Percentiles rank a stretch among this genome's conserved stretches.
Conservation (phyloP, 2,888 invertebrate species). For the Tethea ocularis region DNA sequence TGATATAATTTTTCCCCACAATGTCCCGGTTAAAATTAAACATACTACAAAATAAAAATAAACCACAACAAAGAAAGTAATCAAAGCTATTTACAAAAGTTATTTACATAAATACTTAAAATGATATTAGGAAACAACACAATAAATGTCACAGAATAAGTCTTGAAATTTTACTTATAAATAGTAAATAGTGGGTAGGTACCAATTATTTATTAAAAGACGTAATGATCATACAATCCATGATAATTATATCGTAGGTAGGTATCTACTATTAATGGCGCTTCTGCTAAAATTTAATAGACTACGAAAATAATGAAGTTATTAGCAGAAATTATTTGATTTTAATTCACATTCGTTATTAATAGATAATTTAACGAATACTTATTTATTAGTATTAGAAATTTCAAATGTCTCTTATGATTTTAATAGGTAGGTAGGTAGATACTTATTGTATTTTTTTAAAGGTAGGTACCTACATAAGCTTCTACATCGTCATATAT, state of each 20-base stretch:
- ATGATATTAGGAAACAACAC: conserved; percentile 24
- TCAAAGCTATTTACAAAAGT: conserved; percentile 33
- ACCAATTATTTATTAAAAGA: background rate
- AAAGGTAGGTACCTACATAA: background rate
- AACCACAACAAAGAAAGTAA: background rate
- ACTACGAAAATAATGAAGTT: background rate
- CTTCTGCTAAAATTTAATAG: background rate
- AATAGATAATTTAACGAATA: background rate
- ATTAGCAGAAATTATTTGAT: background rate
- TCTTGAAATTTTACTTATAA: background rate
- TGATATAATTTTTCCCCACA: too few species aligned
- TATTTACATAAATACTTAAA: conserved; percentile 41
- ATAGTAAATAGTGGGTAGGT: background rate
- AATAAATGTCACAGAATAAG: background rate
- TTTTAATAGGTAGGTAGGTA: too few species aligned
- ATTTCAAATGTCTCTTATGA: background rate
- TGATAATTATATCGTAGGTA: too few species aligned
- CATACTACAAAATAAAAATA: background rate
- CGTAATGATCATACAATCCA: background rate
- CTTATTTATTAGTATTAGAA: background rate
- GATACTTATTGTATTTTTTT: background rate
- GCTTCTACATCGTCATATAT: background rate
- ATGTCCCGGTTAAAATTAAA: too few species aligned
- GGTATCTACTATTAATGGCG: background rate
- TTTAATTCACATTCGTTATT: background rate